These are phyloP conservation scores for Ciona savignyi DNA, from an alignment of 23 tunicate species.

Conservation along the genomic window DNA sequence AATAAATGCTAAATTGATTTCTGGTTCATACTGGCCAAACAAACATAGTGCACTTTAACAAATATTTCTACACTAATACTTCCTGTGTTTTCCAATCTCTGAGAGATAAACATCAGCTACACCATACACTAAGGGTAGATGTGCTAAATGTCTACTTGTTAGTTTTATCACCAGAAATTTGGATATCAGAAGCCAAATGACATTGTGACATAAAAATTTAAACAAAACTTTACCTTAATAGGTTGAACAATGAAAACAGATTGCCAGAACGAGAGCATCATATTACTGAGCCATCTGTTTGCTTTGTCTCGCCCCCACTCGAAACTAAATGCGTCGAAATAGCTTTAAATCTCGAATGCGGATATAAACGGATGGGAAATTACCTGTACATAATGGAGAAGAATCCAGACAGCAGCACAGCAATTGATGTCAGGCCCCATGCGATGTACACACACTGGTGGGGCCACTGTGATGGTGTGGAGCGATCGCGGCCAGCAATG, in stretches of 20 bases:
- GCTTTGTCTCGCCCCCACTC: slow-evolving; percentile 96
- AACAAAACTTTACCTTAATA: slow-evolving; percentile 43
- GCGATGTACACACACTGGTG: slow-evolving; percentile 84
- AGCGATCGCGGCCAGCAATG: slow-evolving; percentile 10
- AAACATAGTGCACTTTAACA: too few relatives aligned
- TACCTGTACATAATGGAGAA: slow-evolving; percentile 89
- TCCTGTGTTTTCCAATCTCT: too few relatives aligned
- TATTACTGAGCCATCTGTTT: slow-evolving; percentile 79
- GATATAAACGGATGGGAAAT: too few relatives aligned
- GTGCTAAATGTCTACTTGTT: too few relatives aligned
- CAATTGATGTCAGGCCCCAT: slow-evolving; percentile 70
- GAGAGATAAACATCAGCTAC: too few relatives aligned
- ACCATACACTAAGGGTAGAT: too few relatives aligned
- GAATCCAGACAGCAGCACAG: slow-evolving; percentile 68
- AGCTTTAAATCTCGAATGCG: not conserved
- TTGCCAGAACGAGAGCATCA: slow-evolving; percentile 95
- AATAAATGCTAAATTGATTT: too few relatives aligned
- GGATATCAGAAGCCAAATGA: too few relatives aligned
- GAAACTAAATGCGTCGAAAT: slow-evolving; percentile 21
- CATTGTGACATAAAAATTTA: too few relatives aligned
- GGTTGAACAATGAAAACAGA: slow-evolving; percentile 90
- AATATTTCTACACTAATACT: too few relatives aligned
- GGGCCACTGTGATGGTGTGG: slow-evolving; percentile 60
- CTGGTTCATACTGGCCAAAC: too few relatives aligned
- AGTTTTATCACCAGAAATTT: too few relatives aligned